Evolutionary conservation across 2,797 vertebrate genomes (phyloP).

Genomic region (Aphelocoma californica): DNA sequence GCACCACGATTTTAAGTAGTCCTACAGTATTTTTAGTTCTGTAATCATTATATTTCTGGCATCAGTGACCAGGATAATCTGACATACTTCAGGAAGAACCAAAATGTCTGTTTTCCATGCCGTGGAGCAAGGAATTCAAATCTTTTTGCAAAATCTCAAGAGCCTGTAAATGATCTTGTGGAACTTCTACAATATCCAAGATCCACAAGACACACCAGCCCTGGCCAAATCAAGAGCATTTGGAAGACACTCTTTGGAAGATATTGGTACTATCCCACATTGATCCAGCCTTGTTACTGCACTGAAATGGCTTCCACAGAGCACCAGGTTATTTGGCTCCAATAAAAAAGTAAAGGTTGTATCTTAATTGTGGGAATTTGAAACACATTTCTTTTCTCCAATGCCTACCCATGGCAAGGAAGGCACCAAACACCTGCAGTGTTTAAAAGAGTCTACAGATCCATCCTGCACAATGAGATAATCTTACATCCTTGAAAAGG

Average conservation of each 20-base stretch:
- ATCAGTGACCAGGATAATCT: not conserved
- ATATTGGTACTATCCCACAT: not conserved
- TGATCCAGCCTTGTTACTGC: not conserved
- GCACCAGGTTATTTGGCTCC: not conserved
- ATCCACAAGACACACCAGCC: not conserved
- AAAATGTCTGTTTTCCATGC: not conserved
- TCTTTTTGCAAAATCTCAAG: not conserved
- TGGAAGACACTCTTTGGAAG: not conserved
- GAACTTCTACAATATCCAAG: rapidly evolving
- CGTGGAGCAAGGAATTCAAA: not conserved
- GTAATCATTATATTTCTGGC: not conserved
- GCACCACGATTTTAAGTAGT: rapidly evolving
- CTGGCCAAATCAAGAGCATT: not conserved
- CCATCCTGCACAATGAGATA: not conserved
- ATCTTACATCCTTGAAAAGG: not conserved
- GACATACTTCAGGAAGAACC: not conserved
- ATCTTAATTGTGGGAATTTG: not conserved
- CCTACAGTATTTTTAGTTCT: not conserved
- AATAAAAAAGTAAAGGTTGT: not conserved
- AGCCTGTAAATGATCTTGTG: not conserved
- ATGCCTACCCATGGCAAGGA: not conserved
- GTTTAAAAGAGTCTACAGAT: not conserved
- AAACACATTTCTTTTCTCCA: not conserved
- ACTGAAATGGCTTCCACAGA: not conserved
- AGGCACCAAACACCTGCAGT: not conserved